Conservation (phyloP, 1,140 invertebrate species). For the Drosophila fuyamai region DNA sequence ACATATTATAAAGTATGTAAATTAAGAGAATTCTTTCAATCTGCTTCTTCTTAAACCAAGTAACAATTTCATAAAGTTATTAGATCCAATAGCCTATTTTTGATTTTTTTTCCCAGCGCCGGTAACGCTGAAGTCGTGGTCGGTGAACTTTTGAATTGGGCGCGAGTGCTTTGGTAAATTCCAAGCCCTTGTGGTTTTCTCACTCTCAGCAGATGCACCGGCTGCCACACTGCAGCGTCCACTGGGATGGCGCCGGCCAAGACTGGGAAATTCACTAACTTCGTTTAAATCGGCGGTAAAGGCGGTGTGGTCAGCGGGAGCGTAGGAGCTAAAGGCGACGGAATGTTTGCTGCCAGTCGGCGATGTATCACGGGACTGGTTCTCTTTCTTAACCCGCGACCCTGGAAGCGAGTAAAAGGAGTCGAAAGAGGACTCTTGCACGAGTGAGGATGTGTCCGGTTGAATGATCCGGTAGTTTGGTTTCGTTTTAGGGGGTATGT, state of each 20-base stretch:
- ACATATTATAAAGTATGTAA: too few species aligned
- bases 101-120: not conserved
- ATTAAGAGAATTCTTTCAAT: too few species aligned
- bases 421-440: not conserved
- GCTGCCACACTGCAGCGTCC: not conserved
- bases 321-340: slow-evolving; percentile 3
- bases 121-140: slow-evolving; percentile 15
- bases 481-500: slow-evolving; percentile 40
- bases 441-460: not conserved
- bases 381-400: slow-evolving; percentile 5
- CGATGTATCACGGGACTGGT: not conserved
- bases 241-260: slow-evolving; percentile 13
- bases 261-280: slow-evolving; percentile 23
- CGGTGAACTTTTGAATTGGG: slow-evolving; percentile 1
- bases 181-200: slow-evolving; percentile 1
- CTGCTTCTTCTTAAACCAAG: too few species aligned
- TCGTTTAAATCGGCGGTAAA: slow-evolving; percentile 8
- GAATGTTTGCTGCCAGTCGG: slow-evolving; percentile 4
- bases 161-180: slow-evolving; percentile 8
- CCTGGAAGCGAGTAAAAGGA: slow-evolving; percentile 14
- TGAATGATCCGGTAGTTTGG: slow-evolving; percentile 22
- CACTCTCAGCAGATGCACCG: not conserved
- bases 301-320: slow-evolving; percentile 15
- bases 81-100: not conserved
- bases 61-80: too few species aligned